Conservation (phyloP, 2,797 vertebrate species). For the Peromyscus nudipes region DNA sequence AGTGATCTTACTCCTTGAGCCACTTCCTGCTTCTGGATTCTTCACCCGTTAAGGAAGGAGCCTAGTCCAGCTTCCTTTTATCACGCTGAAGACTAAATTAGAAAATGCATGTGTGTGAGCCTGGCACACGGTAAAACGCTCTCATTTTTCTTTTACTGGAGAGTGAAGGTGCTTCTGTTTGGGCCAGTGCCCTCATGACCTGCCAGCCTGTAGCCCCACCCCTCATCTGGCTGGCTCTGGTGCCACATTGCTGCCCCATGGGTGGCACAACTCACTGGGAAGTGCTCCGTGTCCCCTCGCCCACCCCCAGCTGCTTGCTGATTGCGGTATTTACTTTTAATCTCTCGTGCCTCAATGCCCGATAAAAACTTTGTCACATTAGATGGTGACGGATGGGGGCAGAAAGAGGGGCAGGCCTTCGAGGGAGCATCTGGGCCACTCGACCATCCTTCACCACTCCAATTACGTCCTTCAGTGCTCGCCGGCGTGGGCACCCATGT, state of each 20-base stretch:
- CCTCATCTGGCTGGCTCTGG: slow-evolving; percentile 85
- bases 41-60: neutral
- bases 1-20: neutral
- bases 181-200: neutral
- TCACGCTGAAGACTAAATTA: neutral
- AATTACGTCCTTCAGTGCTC: slow-evolving; percentile 98
- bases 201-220: slow-evolving; percentile 28
- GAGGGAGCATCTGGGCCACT: slow-evolving; percentile 92
- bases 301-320: slow-evolving; percentile 95
- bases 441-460: slow-evolving; percentile 98
- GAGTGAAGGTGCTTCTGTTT: neutral
- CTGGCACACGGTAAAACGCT: neutral
- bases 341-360: slow-evolving; percentile 98
- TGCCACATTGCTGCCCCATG: slow-evolving; percentile 93
- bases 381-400: slow-evolving; percentile 99
- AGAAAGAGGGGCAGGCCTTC: slow-evolving; percentile 93
- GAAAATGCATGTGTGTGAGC: neutral
- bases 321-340: slow-evolving; percentile 99
- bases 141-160: neutral
- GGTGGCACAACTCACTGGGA: slow-evolving; percentile 98
- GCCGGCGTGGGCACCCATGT: slow-evolving; percentile 91
- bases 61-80: neutral
- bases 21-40: neutral
- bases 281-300: slow-evolving; percentile 93
- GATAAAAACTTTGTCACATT: slow-evolving; percentile 99